A percentile compares a stretch with the other conserved stretches of the same genome.
Conservation (phyloP, 2,113 vertebrate genomes). For the Proteles cristata region DNA sequence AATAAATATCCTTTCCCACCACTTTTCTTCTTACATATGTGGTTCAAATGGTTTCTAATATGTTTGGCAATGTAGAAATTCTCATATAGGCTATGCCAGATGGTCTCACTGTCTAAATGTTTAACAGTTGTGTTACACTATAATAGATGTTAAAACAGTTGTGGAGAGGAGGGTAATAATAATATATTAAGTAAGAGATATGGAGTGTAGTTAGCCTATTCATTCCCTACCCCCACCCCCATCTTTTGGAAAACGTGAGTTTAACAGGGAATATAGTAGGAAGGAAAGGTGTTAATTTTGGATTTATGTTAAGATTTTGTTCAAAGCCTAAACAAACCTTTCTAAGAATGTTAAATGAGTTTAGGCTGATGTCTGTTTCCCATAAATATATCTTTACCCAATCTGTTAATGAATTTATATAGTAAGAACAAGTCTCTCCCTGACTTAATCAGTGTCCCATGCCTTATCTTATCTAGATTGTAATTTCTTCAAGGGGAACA, state of each 20-base stretch:
- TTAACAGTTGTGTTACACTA: background rate
- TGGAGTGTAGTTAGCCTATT: background rate
- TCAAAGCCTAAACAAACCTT: background rate
- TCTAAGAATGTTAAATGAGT: background rate
- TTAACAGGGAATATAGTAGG: background rate
- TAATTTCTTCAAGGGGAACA: background rate
- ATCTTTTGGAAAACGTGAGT: constrained; percentile 30
- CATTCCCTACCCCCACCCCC: background rate
- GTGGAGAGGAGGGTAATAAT: background rate
- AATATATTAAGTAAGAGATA: background rate
- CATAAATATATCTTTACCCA: background rate
- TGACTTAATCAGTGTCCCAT: background rate
- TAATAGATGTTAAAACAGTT: background rate
- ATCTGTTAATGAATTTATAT: background rate
- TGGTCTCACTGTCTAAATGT: background rate
- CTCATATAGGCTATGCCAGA: background rate
- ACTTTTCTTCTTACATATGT: background rate
- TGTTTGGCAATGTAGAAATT: constrained; percentile 27
- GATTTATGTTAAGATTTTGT: background rate
- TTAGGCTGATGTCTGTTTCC: background rate
- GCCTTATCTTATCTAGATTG: background rate
- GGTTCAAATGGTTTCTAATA: background rate
- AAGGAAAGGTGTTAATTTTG: background rate
- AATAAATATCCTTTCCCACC: background rate
- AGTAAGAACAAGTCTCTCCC: background rate